A percentile compares a stretch with the other conserved stretches of the same genome.
These are phyloP conservation scores for Riptortus pedestris DNA, from an alignment of 1,140 invertebrate species.

Conservation along the genomic window DNA sequence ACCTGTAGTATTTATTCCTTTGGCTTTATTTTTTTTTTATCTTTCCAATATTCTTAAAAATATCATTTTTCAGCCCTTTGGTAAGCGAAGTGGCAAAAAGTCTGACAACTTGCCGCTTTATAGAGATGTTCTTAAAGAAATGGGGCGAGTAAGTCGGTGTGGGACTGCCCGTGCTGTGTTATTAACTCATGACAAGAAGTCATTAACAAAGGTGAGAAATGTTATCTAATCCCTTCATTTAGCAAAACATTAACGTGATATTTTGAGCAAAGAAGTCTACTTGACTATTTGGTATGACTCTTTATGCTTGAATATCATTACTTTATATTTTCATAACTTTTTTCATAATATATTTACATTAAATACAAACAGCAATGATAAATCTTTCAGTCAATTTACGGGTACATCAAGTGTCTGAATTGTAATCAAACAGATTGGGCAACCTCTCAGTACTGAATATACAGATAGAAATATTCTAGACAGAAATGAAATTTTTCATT, in stretches of 20 bases:
- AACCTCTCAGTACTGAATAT: too few species aligned
- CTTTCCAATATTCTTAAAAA: too few species aligned
- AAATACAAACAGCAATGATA: not conserved
- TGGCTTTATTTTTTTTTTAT: constrained; percentile 28
- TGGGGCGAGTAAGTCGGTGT: constrained; percentile 39
- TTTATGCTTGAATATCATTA: not conserved
- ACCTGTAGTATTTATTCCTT: not conserved
- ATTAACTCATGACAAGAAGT: constrained; percentile 45
- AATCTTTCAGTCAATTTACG: too few species aligned
- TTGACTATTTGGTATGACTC: not conserved
- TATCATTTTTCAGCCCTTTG: constrained; percentile 47
- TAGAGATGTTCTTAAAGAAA: constrained; percentile 40
- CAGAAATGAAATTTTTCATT: too few species aligned
- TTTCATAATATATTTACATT: not conserved
- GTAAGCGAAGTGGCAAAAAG: constrained; percentile 43
- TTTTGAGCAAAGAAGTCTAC: too few species aligned
- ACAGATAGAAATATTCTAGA: too few species aligned
- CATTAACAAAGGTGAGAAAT: constrained; percentile 35
- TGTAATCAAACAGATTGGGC: not conserved
- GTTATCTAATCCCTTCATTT: not conserved
- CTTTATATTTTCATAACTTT: not conserved
- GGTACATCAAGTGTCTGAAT: not conserved
- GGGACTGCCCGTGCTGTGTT: constrained; percentile 42
- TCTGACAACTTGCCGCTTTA: constrained; percentile 44
- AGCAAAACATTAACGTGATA: not conserved